phyloP scores from a whole-genome alignment of 1,140 invertebrate species.

The Bradysia coprophila region DNA sequence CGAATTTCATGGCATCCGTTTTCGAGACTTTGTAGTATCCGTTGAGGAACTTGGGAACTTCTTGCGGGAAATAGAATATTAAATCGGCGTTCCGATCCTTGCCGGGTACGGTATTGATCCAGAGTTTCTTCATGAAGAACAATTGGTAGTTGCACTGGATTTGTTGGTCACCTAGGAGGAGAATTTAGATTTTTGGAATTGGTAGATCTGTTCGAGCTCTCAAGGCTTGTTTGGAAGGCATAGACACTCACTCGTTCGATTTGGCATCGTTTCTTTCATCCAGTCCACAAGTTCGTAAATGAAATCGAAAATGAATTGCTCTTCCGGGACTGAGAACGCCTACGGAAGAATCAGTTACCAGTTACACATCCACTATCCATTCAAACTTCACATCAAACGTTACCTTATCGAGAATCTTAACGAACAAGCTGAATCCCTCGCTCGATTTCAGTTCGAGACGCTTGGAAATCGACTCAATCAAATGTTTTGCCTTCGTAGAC shows the following conservation, averaged over 20 bases:
- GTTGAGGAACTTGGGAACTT: constrained; percentile 78
- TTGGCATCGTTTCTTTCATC: constrained; percentile 62
- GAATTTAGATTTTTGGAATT: not conserved
- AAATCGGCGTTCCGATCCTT: constrained; percentile 75
- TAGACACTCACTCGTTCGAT: constrained; percentile 50
- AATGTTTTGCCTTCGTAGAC: constrained; percentile 68
- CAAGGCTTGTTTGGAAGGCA: no score
- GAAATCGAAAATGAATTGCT: constrained; percentile 92
- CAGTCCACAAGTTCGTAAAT: constrained; percentile 73
- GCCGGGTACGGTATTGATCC: constrained; percentile 71
- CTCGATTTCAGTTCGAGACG: constrained; percentile 51
- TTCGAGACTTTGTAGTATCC: constrained; percentile 71
- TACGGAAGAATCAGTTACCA: no score
- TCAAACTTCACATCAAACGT: not conserved
- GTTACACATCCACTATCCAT: no score
- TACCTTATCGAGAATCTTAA: constrained; percentile 84
- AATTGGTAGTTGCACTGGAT: constrained; percentile 76
- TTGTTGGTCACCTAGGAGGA: constrained; percentile 18
- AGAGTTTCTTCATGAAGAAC: constrained; percentile 94
- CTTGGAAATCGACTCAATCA: constrained; percentile 63
- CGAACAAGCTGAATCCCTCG: constrained; percentile 82
- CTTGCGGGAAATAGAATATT: constrained; percentile 91
- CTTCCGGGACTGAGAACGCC: constrained; percentile 71
- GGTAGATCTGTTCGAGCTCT: not conserved
- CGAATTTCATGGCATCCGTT: constrained; percentile 61